Percentiles rank a stretch among this genome's conserved stretches.
phyloP scores from a whole-genome alignment of 2,888 invertebrate genomes.

The Tenthredo livida region DNA sequence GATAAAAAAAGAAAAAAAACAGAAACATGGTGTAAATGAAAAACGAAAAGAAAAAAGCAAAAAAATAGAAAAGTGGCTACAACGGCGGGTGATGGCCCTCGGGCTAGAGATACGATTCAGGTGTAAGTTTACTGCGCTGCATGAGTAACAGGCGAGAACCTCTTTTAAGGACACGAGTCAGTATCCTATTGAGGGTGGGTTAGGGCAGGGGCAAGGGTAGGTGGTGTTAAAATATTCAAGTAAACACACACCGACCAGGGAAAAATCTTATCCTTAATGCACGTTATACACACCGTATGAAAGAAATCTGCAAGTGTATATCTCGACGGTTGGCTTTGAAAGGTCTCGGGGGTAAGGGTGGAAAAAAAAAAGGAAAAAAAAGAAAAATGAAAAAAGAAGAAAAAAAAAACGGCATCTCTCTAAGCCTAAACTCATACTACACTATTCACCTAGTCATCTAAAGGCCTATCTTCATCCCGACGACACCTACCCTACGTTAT shows the following conservation, averaged over 20 bases:
- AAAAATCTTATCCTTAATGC: slow-evolving; percentile 49
- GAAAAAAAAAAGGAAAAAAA: neutral
- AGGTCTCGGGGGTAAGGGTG: neutral
- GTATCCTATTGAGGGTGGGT: neutral
- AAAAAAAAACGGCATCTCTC: neutral
- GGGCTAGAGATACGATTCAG: slow-evolving; percentile 41
- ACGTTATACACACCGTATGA: slow-evolving; percentile 18
- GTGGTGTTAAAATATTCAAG: slow-evolving; percentile 38
- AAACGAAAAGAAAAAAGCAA: neutral
- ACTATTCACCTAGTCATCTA: neutral
- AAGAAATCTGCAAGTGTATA: slow-evolving; percentile 33
- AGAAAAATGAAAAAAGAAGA: neutral
- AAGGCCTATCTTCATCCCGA: neutral
- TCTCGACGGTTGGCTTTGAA: neutral
- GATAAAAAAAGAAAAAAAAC: neutral
- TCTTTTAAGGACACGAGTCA: neutral
- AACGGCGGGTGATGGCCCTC: slow-evolving; percentile 47
- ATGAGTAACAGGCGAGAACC: neutral
- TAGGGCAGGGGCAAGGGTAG: neutral
- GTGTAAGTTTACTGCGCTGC: neutral
- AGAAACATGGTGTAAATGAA: neutral
- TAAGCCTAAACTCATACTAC: neutral
- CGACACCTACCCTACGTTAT: neutral
- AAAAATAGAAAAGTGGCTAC: slow-evolving; percentile 37
- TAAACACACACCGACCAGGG: slow-evolving; percentile 45